These are phyloP conservation scores for Dorcus hopei DNA, from an alignment of 2,888 invertebrate species.

Conservation along the genomic window DNA sequence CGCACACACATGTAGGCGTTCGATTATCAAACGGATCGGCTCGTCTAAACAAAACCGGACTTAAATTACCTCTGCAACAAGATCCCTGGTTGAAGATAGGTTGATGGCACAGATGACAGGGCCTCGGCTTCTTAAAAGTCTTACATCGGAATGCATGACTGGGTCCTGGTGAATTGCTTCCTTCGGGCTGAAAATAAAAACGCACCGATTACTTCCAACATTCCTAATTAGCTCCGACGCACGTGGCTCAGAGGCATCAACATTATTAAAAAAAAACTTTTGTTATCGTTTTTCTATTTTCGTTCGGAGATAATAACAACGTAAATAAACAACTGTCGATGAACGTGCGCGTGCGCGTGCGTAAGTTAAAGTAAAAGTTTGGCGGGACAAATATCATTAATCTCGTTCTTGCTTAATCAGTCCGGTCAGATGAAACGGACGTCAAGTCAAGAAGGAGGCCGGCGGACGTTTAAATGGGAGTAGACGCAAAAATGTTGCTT, in stretches of 20 bases:
- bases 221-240: neutral
- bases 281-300: too few relatives aligned
- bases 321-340: neutral
- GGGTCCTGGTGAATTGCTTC: slow-evolving; percentile 60
- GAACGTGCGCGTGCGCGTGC: too few relatives aligned
- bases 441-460: too few relatives aligned
- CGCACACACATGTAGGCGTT: neutral
- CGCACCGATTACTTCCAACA: slow-evolving; percentile 13
- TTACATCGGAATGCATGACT: slow-evolving; percentile 74
- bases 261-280: neutral
- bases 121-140: slow-evolving; percentile 69
- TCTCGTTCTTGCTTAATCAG: too few relatives aligned
- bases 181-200: slow-evolving; percentile 62
- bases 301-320: neutral
- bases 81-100: slow-evolving; percentile 72
- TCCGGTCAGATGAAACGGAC: too few relatives aligned
- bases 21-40: neutral
- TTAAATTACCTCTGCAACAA: slow-evolving; percentile 67
- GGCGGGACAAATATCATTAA: too few relatives aligned
- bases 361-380: too few relatives aligned
- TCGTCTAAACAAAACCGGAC: neutral
- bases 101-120: slow-evolving; percentile 77
- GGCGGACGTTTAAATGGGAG: too few relatives aligned
- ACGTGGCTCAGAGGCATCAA: neutral
- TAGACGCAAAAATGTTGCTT: too few relatives aligned